Evolutionary conservation across 2,888 invertebrate species (phyloP).

Genomic region (Himalopsyche tibetana): DNA sequence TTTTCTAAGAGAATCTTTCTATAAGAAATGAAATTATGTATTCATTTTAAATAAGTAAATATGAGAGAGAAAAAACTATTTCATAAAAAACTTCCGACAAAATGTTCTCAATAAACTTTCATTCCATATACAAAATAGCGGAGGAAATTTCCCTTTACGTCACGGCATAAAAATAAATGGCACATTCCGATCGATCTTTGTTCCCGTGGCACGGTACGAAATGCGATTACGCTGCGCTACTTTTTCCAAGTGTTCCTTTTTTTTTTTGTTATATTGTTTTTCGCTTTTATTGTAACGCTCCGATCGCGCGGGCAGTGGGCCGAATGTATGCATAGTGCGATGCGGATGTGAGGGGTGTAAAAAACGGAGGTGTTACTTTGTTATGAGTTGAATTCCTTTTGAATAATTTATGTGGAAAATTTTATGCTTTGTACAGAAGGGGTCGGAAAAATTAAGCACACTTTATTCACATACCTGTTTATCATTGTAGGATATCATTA

Average conservation of each 20-base stretch:
- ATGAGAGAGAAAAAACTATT: too few species aligned
- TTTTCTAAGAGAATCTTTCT: too few species aligned
- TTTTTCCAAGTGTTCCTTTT: conserved; percentile 28
- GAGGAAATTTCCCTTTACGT: conserved; percentile 21
- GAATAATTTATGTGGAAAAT: conserved; percentile 10
- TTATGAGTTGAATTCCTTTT: conserved; percentile 34
- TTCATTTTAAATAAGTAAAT: too few species aligned
- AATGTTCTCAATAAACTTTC: conserved; percentile 26
- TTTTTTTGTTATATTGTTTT: conserved; percentile 33
- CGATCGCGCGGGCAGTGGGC: conserved; percentile 1
- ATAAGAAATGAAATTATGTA: too few species aligned
- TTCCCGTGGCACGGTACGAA: conserved; percentile 30
- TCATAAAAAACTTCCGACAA: conserved; percentile 2
- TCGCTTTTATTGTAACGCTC: conserved; percentile 24
- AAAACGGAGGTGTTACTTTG: conserved; percentile 32
- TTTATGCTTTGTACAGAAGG: background rate
- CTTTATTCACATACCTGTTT: too few species aligned
- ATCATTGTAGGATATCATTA: too few species aligned
- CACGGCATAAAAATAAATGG: conserved; percentile 34
- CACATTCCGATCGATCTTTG: conserved; percentile 34
- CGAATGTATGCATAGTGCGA: conserved; percentile 21
- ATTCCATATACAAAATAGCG: conserved; percentile 20
- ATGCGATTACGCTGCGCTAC: conserved; percentile 26
- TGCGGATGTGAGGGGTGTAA: conserved; percentile 30
- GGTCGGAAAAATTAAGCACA: background rate